Conservation (phyloP, 2,888 invertebrate genomes). For the Amorpha juglandis region DNA sequence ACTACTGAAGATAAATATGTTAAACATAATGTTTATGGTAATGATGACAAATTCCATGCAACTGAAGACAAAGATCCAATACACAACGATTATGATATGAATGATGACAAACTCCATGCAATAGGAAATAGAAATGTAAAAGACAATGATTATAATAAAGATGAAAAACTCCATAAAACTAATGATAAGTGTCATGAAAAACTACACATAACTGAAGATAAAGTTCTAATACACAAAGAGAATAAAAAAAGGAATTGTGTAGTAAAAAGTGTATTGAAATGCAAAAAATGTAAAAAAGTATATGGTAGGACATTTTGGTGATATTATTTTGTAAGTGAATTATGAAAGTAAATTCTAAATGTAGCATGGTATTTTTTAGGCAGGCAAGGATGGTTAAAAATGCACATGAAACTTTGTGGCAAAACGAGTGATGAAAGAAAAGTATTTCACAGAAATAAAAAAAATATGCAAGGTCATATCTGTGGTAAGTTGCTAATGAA, state of each 20-base stretch:
- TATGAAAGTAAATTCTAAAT: too few species aligned
- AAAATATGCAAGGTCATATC: constrained; percentile 26
- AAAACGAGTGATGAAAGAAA: neutral
- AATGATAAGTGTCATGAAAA: too few species aligned
- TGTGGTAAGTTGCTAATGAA: constrained; percentile 14
- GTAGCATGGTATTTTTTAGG: neutral
- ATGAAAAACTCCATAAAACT: too few species aligned
- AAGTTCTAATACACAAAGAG: too few species aligned
- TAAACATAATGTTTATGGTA: neutral
- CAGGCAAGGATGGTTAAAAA: constrained; percentile 24
- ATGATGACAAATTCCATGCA: neutral
- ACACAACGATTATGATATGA: neutral
- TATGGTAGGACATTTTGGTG: constrained; percentile 9
- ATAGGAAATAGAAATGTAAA: too few species aligned
- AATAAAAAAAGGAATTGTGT: neutral
- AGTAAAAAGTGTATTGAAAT: neutral
- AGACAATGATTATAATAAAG: too few species aligned
- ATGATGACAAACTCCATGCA: too few species aligned
- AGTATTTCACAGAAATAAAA: neutral
- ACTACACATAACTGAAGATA: too few species aligned
- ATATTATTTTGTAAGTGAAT: too few species aligned
- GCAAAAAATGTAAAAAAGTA: constrained; percentile 17
- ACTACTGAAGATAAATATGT: neutral
- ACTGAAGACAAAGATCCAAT: neutral
- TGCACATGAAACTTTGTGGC: constrained; percentile 33